Base-by-base conservation (phyloP, 92 coral and sea anemone genomes). In the Zoanthus sociatus region DNA sequence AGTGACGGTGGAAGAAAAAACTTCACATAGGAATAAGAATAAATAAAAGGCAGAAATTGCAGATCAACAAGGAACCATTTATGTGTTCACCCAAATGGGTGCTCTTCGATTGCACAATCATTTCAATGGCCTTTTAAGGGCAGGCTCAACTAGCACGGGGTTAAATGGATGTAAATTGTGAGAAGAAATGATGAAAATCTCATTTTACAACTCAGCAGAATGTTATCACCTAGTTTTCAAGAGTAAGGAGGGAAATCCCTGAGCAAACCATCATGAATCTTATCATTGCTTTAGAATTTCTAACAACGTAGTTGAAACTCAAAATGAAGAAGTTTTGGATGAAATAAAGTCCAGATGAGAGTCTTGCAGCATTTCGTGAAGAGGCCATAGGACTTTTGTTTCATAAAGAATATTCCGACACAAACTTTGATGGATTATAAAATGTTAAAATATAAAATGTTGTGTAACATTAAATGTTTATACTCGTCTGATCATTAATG, bases 211-310 rank as follows among this genome's bases (percentile, higher is more conserved):
- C 60, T 33, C 9, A 21, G 21, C 87, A 68, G 76, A 3, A 83
- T 46, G 76, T 47, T 44, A 68, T 83, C 26, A 83, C 68, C 87
- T 69, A 42, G 68, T 67, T 82, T 37, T 83, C 78, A 12, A 42
- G 17, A 83, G 44, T 17, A 10, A 45, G 77, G n/a, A 73, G 51
- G 18, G 87, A 73, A 67, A 71, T 63, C 51, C 58, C 74, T 46
- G 86, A 81, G 73, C 76, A 81, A 60, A 81, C 32, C 0, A 51
- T 63, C 6, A 44, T 0, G 45, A 81, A 51, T 64, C 58, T 63
- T 81, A 64, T 31, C 26, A 32, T 44, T 16, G 26, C 58, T 42
- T 42, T 16, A 2, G 56, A 46, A 64, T 81, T 63, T 81, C 86
- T 51, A 63, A 81, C 75, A 81, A 46, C 64, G 33, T 51, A 15